A percentile compares a stretch with the other conserved stretches of the same genome.
Conservation (phyloP, 2,888 invertebrate genomes). For the Thysanoteuthis rhombus region DNA sequence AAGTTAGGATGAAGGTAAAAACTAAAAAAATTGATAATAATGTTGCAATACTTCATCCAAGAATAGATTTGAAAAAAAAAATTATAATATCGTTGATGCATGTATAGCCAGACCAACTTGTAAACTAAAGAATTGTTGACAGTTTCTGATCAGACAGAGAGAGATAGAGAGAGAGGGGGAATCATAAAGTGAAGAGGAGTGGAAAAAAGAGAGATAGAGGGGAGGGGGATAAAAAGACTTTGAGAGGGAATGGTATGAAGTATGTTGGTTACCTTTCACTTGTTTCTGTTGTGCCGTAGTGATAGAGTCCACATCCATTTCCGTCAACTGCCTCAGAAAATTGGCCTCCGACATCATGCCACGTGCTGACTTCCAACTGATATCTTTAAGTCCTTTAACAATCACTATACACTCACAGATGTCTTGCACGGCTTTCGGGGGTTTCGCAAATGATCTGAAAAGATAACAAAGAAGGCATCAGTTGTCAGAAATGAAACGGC, state of each 20-base stretch:
- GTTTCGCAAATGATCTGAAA: constrained; percentile 84
- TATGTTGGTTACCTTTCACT: constrained; percentile 57
- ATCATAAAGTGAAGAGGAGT: not conserved
- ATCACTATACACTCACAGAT: constrained; percentile 92
- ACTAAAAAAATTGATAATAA: no score
- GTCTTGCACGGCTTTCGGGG: constrained; percentile 87
- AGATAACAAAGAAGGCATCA: not conserved
- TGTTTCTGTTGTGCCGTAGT: constrained; percentile 62
- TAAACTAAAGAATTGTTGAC: no score
- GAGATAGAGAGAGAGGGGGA: not conserved
- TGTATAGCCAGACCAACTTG: no score
- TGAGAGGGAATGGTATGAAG: not conserved
- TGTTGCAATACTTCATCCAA: no score
- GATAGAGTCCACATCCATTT: constrained; percentile 79
- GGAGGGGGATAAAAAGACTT: not conserved
- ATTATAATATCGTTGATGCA: no score
- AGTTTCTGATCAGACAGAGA: no score
- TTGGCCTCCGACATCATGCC: constrained; percentile 91
- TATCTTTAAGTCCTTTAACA: constrained; percentile 82
- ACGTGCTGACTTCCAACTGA: constrained; percentile 90
- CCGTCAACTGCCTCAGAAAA: constrained; percentile 82
- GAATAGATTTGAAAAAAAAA: no score
- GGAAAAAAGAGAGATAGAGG: not conserved
- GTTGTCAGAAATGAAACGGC: not conserved
- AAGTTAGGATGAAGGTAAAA: no score